Conservation (phyloP, 2,888 invertebrate genomes). For the Heliconius cydno region DNA sequence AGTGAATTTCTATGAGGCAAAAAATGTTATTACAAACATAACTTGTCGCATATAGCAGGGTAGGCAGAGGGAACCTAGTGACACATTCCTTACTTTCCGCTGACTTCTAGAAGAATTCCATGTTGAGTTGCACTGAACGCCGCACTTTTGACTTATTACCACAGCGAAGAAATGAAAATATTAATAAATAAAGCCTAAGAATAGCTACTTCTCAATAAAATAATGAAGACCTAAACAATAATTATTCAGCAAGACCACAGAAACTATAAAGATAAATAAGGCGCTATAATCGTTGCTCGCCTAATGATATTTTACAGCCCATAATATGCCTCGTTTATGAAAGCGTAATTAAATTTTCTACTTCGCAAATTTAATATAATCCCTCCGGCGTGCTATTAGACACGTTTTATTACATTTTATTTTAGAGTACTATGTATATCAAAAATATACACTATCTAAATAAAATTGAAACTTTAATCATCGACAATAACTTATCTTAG, state of each 20-base stretch:
- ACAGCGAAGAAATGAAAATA: too few relatives aligned
- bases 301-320: constrained; percentile 18
- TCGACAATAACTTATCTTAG: not conserved
- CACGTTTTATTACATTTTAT: not conserved
- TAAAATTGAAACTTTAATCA: not conserved
- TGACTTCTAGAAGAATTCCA: too few relatives aligned
- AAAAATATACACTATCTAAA: not conserved
- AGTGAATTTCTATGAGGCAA: not conserved
- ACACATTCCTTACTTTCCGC: too few relatives aligned
- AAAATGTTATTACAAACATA: not conserved
- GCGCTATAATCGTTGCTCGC: constrained; percentile 5
- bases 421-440: not conserved
- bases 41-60: too few relatives aligned
- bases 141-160: too few relatives aligned
- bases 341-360: constrained; percentile 19
- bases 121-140: too few relatives aligned
- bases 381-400: not conserved
- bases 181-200: too few relatives aligned
- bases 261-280: constrained; percentile 2
- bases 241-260: not conserved
- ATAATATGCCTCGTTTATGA: not conserved
- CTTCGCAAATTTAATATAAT: not conserved
- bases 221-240: too few relatives aligned
- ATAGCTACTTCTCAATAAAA: too few relatives aligned
- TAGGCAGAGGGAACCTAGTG: too few relatives aligned